Conservation (phyloP, 2,888 invertebrate genomes). For the Drosophila vallismaia region DNA sequence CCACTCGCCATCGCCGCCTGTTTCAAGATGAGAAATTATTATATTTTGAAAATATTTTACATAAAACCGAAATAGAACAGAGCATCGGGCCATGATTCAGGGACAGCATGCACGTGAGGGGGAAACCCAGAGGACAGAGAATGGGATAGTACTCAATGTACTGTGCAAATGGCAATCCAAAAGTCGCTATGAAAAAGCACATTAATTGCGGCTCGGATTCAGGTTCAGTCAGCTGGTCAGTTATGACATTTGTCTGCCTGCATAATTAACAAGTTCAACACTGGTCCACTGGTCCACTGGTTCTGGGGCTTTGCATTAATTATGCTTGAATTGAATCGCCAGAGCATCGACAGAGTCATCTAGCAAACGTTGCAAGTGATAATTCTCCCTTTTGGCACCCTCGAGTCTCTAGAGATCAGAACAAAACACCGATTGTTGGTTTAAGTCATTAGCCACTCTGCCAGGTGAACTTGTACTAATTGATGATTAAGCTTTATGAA, state of each 20-base stretch:
- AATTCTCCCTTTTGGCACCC: slow-evolving; percentile 48
- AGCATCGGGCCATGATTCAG: slow-evolving; percentile 27
- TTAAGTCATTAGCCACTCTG: slow-evolving; percentile 29
- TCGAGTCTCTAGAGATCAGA: slow-evolving; percentile 9
- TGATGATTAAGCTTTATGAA: slow-evolving; percentile 48
- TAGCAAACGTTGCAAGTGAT: slow-evolving; percentile 48
- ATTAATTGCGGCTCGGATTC: slow-evolving; percentile 50
- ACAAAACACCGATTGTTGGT: slow-evolving; percentile 42
- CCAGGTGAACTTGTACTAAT: slow-evolving; percentile 29
- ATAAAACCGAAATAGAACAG: slow-evolving; percentile 39
- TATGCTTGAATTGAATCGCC: slow-evolving; percentile 42
- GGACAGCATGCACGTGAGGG: slow-evolving; percentile 30
- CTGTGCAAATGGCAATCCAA: slow-evolving; percentile 24
- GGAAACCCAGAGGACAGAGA: neutral
- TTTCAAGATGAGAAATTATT: slow-evolving; percentile 37
- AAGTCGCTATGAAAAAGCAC: slow-evolving; percentile 58
- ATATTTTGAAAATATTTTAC: slow-evolving; percentile 24
- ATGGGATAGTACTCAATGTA: slow-evolving; percentile 41
- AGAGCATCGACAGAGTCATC: slow-evolving; percentile 23
- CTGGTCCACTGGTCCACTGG: neutral
- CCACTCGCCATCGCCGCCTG: slow-evolving; percentile 7
- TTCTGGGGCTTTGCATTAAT: slow-evolving; percentile 44
- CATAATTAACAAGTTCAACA: slow-evolving; percentile 57
- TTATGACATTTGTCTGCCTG: slow-evolving; percentile 43
- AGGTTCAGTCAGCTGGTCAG: slow-evolving; percentile 38